Evolutionary conservation across 2,113 vertebrate species (phyloP), one percentile per base, ranked within the genome.

Genomic region (Sprattus sprattus): DNA sequence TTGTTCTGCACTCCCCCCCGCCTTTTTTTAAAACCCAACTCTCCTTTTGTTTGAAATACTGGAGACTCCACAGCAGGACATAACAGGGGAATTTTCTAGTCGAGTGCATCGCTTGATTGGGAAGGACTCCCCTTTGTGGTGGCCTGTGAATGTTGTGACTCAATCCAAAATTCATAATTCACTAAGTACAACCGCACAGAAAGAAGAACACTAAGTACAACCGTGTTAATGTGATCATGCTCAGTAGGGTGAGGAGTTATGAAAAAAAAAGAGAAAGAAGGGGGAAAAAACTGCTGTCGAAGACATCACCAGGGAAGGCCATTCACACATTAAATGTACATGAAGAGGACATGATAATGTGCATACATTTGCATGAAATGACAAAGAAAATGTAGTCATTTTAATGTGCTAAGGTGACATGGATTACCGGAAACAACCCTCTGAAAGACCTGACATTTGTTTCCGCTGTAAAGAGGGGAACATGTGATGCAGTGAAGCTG

Each of bases 1-100:
- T 13, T 71, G 82, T 75, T 87, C 80, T 18, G 71, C 60, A 9
- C 22, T 28, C 60, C 1, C 60, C 25, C n/a, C 13, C 71, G 11
- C 28, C 71, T 78, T 78, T 15, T 78, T 15, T 78, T 11, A 3
- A 11, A 78, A 78, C 71, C 9, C 28, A 32, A 39, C 71, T 1
- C 71, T 39, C 44, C 54, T 67, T 78, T 78, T 78, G 71, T 78
- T 78, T 78, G 71, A 78, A 78, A 78, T 78, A 78, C 28, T 13
- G 71, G 71, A 39, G 71, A 13, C 15, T 78, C 71, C 71, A 32
- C 71, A 78, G 71, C 71, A 78, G 71, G 71, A 15, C 4, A 39
- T 78, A 78, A 78, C 28, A 39, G 71, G 11, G 71, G 71, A 78
- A 78, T 78, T 78, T 78, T 78, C 71, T 78, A 78, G 71, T 78